phyloP scores from a whole-genome alignment of 2,888 invertebrate genomes.

The Nemotelus pantherinus region DNA sequence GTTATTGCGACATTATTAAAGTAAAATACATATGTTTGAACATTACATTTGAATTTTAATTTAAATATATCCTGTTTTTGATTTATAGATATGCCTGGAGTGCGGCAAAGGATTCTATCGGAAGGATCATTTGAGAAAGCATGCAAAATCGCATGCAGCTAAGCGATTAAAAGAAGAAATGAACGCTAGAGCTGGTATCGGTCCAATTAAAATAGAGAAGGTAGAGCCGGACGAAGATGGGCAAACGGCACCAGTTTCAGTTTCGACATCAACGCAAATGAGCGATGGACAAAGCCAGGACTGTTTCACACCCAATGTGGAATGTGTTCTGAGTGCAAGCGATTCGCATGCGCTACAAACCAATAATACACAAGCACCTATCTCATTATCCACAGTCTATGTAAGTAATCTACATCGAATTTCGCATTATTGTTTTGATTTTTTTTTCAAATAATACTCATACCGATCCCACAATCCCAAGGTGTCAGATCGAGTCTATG shows the following conservation, averaged over 20 bases:
- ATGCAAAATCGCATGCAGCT: conserved; percentile 80
- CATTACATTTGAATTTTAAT: background rate
- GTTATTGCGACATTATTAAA: background rate
- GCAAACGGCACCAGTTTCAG: conserved; percentile 38
- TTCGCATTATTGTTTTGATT: background rate
- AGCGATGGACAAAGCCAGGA: conserved; percentile 44
- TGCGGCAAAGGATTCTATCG: conserved; percentile 73
- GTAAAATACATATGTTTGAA: background rate
- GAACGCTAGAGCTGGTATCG: conserved; percentile 28
- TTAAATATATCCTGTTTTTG: background rate
- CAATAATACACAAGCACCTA: conserved; percentile 50
- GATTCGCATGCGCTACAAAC: conserved; percentile 26
- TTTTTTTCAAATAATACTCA: background rate
- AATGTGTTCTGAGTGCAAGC: conserved; percentile 28
- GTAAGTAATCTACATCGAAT: conserved; percentile 36
- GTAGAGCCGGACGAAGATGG: conserved; percentile 10
- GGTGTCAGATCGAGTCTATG: too few species aligned
- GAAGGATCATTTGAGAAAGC: conserved; percentile 83
- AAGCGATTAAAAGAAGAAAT: conserved; percentile 77
- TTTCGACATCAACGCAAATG: conserved; percentile 45
- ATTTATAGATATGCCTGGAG: conserved; percentile 55
- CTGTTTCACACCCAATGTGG: conserved; percentile 12
- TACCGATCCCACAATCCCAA: too few species aligned
- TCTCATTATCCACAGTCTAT: conserved; percentile 51
- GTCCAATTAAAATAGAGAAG: conserved; percentile 21